Evolutionary conservation across 1,140 invertebrate species (phyloP).

Genomic region (Mizuhopecten yessoensis): DNA sequence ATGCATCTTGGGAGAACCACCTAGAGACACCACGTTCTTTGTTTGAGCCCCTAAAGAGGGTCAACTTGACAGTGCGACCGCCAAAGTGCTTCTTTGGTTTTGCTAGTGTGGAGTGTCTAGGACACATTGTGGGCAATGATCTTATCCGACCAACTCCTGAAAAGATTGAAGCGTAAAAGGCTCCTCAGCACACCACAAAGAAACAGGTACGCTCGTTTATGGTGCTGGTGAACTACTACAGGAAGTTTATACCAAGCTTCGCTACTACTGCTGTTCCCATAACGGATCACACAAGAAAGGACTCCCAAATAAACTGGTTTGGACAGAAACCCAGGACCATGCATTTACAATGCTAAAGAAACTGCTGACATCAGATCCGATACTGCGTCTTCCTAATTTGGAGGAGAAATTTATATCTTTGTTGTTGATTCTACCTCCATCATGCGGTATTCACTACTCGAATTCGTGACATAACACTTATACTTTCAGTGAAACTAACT

Average conservation of each 20-base stretch:
- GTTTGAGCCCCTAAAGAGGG: constrained; percentile 44
- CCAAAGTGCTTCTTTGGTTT: constrained; percentile 42
- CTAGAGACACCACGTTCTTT: constrained; percentile 42
- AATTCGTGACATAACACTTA: too few species aligned
- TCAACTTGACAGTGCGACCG: constrained; percentile 46
- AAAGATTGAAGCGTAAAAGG: constrained; percentile 30
- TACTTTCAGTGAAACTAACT: too few species aligned
- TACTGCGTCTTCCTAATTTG: constrained; percentile 76
- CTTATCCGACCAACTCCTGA: background rate
- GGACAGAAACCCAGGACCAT: constrained; percentile 62
- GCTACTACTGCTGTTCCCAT: constrained; percentile 77
- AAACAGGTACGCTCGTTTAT: constrained; percentile 73
- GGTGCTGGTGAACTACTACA: constrained; percentile 56
- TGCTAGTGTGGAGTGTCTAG: constrained; percentile 37
- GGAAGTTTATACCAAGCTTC: constrained; percentile 81
- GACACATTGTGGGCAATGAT: constrained; percentile 42
- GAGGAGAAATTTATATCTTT: constrained; percentile 78
- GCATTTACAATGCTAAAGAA: constrained; percentile 61
- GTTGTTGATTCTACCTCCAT: too few species aligned
- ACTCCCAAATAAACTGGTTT: constrained; percentile 59
- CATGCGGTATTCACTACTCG: too few species aligned
- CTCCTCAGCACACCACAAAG: background rate
- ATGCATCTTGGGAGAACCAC: constrained; percentile 53
- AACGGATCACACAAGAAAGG: constrained; percentile 66
- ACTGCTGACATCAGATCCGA: constrained; percentile 62